Base-by-base conservation (phyloP, 2,797 vertebrate species). In the Etheostoma nigrum region DNA sequence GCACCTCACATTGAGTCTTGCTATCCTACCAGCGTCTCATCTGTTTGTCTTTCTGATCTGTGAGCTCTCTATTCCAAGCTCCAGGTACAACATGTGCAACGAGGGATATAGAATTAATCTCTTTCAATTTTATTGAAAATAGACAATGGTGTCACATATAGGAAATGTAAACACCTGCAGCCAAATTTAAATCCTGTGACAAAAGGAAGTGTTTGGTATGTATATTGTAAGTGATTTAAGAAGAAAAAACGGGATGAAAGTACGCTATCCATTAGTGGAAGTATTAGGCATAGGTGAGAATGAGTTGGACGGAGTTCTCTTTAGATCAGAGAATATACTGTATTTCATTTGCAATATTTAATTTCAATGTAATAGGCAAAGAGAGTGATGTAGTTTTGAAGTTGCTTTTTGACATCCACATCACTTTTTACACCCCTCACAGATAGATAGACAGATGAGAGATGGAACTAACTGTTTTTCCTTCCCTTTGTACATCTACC, bases 11-110 rank as follows among this genome's bases (percentile, higher is more conserved):
- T 19, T n/a, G 45, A 59, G 53, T 57, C 51, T 6, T 57, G 51
- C 72, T 30, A 61, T 70, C 64, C 73, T 4, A 61, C 42, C 66
- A 42, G 69, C 30, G 21, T 49, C 63, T 83, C 18, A 42, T 69
- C 47, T 77, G 78, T 53, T 54, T 74, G 72, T 63, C 67, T 83
- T 30, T 53, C 66, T 81, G 61, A 80, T 74, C 71, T 67, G 44
- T 30, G 21, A 71, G 62, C 63, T 70, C 59, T 40, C 33, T 49
- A 27, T 66, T 82, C 64, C 27, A 58, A 67, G 72, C 74, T 67
- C 53, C 77, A 76, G 63, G 77, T 62, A 82, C 25, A 67, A 61
- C n/a, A 72, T 67, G 80, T 63, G 75, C 70, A 63, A 69, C 19
- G 5, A 45, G 0, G 36, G 27, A 64, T 25, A 18, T 16, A 36